phyloP scores from a whole-genome alignment of 2,113 vertebrate genomes.

The Danio rerio region DNA sequence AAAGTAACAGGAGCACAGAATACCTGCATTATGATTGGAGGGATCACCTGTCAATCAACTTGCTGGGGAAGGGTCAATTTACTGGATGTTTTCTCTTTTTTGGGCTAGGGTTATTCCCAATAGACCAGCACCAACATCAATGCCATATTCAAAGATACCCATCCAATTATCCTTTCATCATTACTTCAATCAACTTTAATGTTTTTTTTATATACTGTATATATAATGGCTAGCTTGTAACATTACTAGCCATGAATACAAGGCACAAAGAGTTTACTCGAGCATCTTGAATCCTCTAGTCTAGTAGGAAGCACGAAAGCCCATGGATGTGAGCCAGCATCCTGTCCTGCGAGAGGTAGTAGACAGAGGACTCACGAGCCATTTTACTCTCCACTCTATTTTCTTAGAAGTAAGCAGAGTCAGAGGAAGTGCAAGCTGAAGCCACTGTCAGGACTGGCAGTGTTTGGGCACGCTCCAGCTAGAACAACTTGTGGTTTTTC shows the following conservation, averaged over 20 bases:
- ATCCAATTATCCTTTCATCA: too few relatives aligned
- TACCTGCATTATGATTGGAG: too few relatives aligned
- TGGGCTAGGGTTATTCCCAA: too few relatives aligned
- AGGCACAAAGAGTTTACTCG: too few relatives aligned
- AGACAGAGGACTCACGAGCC: constrained; percentile 38
- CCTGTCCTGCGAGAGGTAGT: constrained; percentile 42
- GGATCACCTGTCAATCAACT: too few relatives aligned
- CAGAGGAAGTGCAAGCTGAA: constrained; percentile 79
- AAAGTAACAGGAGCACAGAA: too few relatives aligned
- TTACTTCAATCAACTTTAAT: too few relatives aligned
- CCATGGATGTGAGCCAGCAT: constrained; percentile 55
- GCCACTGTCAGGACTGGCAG: constrained; percentile 73
- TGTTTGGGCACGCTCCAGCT: constrained; percentile 81
- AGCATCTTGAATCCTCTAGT: constrained; percentile 38
- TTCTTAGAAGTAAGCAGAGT: constrained; percentile 25
- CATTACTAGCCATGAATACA: neutral
- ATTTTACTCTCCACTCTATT: constrained; percentile 29
- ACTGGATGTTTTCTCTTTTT: too few relatives aligned
- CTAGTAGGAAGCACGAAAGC: constrained; percentile 50
- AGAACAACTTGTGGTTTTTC: constrained; percentile 85
- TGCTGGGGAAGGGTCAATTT: too few relatives aligned
- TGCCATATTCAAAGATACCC: too few relatives aligned
- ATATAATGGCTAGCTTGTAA: constrained; percentile 32
- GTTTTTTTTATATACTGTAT: too few relatives aligned
- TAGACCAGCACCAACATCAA: too few relatives aligned